Evolutionary conservation across 2,113 vertebrate species (phyloP).

Genomic region (Cryptotis parvus): DNA sequence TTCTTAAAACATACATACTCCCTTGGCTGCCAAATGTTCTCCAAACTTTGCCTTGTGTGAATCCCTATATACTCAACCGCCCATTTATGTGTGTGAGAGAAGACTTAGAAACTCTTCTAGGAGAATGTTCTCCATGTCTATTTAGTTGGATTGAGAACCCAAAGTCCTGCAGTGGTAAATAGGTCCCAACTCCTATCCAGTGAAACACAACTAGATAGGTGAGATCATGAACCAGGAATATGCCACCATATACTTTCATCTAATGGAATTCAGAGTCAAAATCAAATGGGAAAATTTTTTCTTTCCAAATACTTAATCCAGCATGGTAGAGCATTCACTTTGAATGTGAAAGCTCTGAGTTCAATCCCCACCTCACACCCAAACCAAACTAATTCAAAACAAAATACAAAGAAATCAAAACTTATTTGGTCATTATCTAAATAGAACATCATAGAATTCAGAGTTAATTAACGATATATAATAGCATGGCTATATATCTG

Average conservation of each 20-base stretch:
- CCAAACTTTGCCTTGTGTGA: background rate
- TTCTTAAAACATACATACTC: background rate
- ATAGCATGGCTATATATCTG: background rate
- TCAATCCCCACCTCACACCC: no score
- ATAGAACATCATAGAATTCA: no score
- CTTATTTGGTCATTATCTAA: no score
- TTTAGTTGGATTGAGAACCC: no score
- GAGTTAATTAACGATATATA: no score
- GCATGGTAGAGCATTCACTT: background rate
- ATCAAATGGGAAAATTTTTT: background rate
- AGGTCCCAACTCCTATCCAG: background rate
- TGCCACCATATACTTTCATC: background rate
- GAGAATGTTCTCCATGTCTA: background rate
- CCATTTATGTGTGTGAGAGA: background rate
- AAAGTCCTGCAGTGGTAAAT: background rate
- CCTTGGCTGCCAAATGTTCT: background rate
- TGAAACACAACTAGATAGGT: background rate
- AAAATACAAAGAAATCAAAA: no score
- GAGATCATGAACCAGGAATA: background rate
- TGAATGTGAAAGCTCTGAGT: no score
- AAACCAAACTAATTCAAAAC: background rate
- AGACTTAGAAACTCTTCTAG: background rate
- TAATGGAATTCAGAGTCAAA: background rate
- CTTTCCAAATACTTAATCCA: background rate
- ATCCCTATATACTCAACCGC: background rate